These are phyloP conservation scores for Sphenopsis melanotis DNA, from an alignment of 2,797 vertebrate species.

Conservation along the genomic window DNA sequence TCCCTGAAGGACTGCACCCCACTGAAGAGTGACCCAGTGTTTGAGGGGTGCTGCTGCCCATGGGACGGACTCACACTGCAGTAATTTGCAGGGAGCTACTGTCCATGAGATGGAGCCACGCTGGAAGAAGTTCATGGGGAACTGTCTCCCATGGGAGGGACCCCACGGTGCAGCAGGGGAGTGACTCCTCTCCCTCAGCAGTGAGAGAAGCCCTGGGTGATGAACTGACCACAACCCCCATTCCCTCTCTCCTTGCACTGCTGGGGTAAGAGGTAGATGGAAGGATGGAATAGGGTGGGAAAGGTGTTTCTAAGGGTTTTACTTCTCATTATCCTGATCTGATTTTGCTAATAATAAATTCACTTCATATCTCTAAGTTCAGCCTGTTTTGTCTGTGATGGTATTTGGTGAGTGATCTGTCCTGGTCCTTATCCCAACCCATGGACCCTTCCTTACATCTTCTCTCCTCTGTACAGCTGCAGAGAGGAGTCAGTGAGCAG, in stretches of 20 bases:
- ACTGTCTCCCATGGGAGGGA: neutral
- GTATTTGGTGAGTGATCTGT: neutral
- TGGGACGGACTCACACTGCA: neutral
- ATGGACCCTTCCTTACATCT: neutral
- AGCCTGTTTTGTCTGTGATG: rapidly evolving
- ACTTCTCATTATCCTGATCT: neutral
- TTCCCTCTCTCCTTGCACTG: neutral
- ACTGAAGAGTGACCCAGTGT: neutral
- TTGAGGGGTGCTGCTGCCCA: rapidly evolving
- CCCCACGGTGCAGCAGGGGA: neutral
- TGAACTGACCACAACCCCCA: neutral
- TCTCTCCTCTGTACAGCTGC: neutral
- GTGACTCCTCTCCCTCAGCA: neutral
- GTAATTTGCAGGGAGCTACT: neutral
- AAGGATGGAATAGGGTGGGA: neutral
- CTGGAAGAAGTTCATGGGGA: neutral
- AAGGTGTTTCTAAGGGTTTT: neutral
- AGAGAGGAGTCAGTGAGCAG: neutral
- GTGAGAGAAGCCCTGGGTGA: neutral
- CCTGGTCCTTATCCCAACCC: neutral
- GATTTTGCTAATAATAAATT: neutral
- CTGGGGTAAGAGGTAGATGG: neutral
- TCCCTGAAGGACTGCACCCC: neutral
- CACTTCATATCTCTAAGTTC: neutral
- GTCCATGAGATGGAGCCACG: neutral